These are phyloP conservation scores for Apus apus DNA, from an alignment of 2,113 vertebrate genomes.

Conservation along the genomic window DNA sequence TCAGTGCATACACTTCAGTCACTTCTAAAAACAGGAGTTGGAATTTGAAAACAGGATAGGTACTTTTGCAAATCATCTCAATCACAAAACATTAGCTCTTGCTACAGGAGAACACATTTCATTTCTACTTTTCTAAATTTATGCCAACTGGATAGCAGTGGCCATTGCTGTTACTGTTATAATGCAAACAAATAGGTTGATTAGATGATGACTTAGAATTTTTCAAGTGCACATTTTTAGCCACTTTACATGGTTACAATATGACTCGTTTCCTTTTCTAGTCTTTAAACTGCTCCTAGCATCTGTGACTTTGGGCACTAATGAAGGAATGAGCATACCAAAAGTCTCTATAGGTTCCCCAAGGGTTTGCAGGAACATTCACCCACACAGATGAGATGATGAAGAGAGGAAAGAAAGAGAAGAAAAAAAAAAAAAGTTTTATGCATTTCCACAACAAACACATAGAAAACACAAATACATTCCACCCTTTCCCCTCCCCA, in stretches of 20 bases:
- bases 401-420: slow-evolving; percentile 76
- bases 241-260: background rate
- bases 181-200: background rate
- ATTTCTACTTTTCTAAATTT: background rate
- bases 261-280: slow-evolving; percentile 23
- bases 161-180: background rate
- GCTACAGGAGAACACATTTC: background rate
- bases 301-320: slow-evolving; percentile 81
- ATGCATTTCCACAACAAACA: slow-evolving; percentile 66
- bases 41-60: background rate
- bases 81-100: background rate
- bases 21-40: background rate
- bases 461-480: slow-evolving; percentile 64
- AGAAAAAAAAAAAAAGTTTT: slow-evolving; percentile 62
- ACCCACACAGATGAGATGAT: slow-evolving; percentile 86
- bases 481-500: slow-evolving; percentile 37
- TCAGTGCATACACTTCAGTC: background rate
- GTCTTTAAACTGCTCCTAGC: slow-evolving; percentile 16
- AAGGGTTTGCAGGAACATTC: slow-evolving; percentile 87
- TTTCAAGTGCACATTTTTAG: slow-evolving; percentile 63
- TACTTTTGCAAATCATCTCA: background rate
- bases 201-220: background rate
- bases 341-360: slow-evolving; percentile 88
- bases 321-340: slow-evolving; percentile 85
- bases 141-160: background rate